Base-by-base conservation (phyloP, 2,113 vertebrate species). In the Fregata magnificens region DNA sequence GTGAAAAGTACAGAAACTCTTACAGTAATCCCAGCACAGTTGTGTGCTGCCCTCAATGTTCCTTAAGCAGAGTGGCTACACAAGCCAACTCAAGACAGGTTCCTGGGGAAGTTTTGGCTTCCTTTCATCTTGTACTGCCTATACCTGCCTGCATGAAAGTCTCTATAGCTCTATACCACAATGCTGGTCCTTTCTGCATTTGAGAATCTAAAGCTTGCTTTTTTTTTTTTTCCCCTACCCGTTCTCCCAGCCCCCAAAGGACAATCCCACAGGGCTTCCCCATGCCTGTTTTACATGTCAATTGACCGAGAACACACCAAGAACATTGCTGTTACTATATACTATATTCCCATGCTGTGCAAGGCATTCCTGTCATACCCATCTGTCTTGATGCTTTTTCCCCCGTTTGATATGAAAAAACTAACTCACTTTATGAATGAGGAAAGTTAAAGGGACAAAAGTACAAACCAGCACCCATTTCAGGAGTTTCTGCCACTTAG, bases 341-440 rank as follows among this genome's bases (percentile, higher is more conserved):
- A 38, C 17, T 50, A 16, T 42, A 47, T 19, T 70, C 20, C 47
- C 10, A 16, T 7, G 34, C 40, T 26, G 13, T 24, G n/a, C n/a
- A 69, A 91, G 14, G 83, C 28, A 70, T 11, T 38, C 11, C 21
- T 74, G 6, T 86, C n/a, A 58, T 18, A 67, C 9, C 5, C 19
- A 29, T 38, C 22, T 59, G 18, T n/a, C 29, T 32, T 34, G 49
- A 59, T 13, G 10, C 9, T 22, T 61, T 76, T 47, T 31, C 42
- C 17, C 25, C 36, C 0, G 0, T 79, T 40, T 66, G 9, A 25
- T 29, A 36, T 4, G 26, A 66, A 70, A 42, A 74, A 34, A 10
- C 6, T 55, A 11, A 40, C 8, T 62, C 25, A 52, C 14, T 90
- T 61, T 9, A 88, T 3, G 40, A 80, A 34, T 8, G 3, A 87